Evolutionary conservation across 2,888 invertebrate genomes (phyloP), one percentile per base, ranked within the genome.

Genomic region (Tachina fera): DNA sequence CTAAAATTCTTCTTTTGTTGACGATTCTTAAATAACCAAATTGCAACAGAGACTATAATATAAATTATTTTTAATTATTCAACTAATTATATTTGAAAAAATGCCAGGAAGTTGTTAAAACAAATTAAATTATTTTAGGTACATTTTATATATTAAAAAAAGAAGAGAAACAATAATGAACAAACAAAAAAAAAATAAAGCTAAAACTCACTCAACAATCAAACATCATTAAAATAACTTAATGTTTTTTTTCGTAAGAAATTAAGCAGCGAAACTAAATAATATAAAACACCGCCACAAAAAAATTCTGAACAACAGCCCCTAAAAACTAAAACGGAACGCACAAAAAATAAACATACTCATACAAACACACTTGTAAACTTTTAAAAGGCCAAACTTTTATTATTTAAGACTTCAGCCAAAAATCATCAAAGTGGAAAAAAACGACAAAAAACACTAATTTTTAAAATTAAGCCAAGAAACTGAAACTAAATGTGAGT

Each of bases 91-190:
- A 72, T 41, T 56, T n/a, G 41, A 68, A 70, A 22, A 43, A 67
- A 58, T 80, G 72, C 67, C 76, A 80, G 86, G 83, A 86, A 86
- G 75, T 79, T 63, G 63, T 79, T 78, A 80, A 77, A 72, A 56
- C n/a, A n/a, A 60, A 61, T 6, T 31, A 31, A 31, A 31, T 1
- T 31, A 6, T 31, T 31, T 5, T 31, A 31, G 31, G 6, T 31
- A 31, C 6, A 47, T 47, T 47, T 79, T 83, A 86, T 43, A 41
- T 56, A 53, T 45, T 13, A n/a, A 71, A 51, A 84, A 49, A 75
- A 58, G 22, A 77, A 45, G 53, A 41, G 67, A 60, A 67, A n/a
- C 45, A 70, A 78, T 56, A 53, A 65, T 56, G 60, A 43, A 70
- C 10, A 11, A 49, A 13, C 9, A 47, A 60, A 56, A 58, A 61